Evolutionary conservation across 2,113 vertebrate species (phyloP).

Genomic region (Pachyramphus minor): DNA sequence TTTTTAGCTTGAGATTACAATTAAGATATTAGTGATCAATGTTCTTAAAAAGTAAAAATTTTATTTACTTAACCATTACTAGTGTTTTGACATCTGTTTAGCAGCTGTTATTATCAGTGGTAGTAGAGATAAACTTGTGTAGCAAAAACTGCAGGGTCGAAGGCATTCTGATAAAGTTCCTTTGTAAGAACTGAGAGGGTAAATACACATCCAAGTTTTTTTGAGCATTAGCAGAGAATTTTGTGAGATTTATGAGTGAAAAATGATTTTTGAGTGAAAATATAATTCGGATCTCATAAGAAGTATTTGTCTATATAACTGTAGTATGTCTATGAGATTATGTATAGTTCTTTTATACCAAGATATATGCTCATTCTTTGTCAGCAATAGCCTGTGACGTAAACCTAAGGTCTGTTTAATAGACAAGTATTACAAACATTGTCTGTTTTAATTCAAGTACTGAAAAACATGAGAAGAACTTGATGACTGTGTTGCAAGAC

Average conservation of each 20-base stretch:
- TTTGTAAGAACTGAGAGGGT: neutral
- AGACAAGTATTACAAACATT: neutral
- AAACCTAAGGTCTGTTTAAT: neutral
- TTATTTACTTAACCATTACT: neutral
- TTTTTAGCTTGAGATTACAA: neutral
- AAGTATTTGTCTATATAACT: neutral
- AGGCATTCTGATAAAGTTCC: neutral
- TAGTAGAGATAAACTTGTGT: neutral
- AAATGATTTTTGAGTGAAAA: neutral
- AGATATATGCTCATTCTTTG: neutral
- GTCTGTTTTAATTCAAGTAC: neutral
- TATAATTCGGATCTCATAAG: neutral
- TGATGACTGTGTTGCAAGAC: neutral
- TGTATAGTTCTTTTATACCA: neutral
- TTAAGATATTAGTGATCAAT: neutral
- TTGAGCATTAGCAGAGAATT: neutral
- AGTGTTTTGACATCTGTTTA: neutral
- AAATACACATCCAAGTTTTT: neutral
- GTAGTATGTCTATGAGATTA: neutral
- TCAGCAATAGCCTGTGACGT: neutral
- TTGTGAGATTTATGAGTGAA: neutral
- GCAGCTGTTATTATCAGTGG: neutral
- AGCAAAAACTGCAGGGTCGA: neutral
- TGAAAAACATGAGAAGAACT: neutral
- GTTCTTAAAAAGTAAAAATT: neutral